Evolutionary conservation across 2,888 invertebrate genomes (phyloP), one percentile per base, ranked within the genome.

Genomic region (Zaprionus bogoriensis): DNA sequence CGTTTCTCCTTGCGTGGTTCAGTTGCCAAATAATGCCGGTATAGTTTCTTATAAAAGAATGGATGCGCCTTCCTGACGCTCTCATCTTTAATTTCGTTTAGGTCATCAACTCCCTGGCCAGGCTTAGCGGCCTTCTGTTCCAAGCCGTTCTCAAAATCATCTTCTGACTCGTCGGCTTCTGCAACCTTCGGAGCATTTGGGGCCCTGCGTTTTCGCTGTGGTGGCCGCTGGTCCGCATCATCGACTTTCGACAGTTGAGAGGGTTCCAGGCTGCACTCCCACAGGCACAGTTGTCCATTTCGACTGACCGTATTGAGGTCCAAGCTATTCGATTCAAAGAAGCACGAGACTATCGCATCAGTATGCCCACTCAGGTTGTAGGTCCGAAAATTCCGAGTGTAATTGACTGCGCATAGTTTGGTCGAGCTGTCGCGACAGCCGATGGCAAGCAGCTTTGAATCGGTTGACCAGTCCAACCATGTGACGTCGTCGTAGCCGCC

Each of bases 361-460:
- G 95, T 95, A 87, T 99, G 98, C 0, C 96, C 96, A 9, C 96
- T 95, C 17, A 99, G 90, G 0, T 95, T 93, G 81, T 94, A 95
- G 66, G 95, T 93, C 48, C 93, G 94, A 58, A 98, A 93, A 88
- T 98, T 97, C 19, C 92, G 92, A 74, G 94, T 93, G 87, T 94
- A 95, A 54, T 95, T 93, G 0, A 97, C 90, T 0, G 95, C 94
- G 89, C 96, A 97, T 39, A 99, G 92, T 88, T 95, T 95, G 0
- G 95, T 95, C n/a, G 95, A 93, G 88, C 95, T 96, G 90, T 99
- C 99, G 88, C 96, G 96, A 0, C 97, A 95, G 0, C 98, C 98
- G 6, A 96, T 95, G n/a, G 96, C 96, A 7, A 99, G 90, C 30
- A 98, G 92, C 87, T 94, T 95, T 0, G 99, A 98, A 91, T 99